Evolutionary conservation across 2,113 vertebrate genomes (phyloP).

Genomic region (Equus przewalskii): DNA sequence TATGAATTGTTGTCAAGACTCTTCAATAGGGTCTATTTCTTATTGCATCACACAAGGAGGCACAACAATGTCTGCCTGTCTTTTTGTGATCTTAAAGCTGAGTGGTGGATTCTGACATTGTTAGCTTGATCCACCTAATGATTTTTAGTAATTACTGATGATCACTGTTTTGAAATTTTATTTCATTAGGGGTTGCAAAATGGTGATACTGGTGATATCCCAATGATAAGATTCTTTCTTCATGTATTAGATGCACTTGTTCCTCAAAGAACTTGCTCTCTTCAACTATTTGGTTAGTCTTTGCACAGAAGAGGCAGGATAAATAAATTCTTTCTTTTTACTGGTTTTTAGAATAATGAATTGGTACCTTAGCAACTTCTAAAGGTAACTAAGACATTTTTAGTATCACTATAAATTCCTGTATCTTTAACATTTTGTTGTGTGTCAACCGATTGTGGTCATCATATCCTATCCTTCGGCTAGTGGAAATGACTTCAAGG

Average conservation of each 20-base stretch:
- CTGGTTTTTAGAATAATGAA: constrained; percentile 19
- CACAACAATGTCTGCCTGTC: background rate
- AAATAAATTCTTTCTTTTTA: background rate
- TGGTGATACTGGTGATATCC: background rate
- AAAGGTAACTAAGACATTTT: constrained; percentile 50
- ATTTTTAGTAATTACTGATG: background rate
- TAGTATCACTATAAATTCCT: constrained; percentile 1
- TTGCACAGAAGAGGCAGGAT: constrained; percentile 10
- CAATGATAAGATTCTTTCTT: background rate
- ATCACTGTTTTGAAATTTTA: background rate
- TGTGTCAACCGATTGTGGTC: background rate
- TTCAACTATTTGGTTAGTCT: constrained; percentile 42
- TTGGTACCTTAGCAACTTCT: background rate
- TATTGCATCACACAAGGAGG: background rate
- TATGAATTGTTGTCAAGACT: background rate
- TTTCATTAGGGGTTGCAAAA: constrained; percentile 28
- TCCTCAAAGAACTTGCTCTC: constrained; percentile 23
- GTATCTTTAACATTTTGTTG: background rate
- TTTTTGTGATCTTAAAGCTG: background rate
- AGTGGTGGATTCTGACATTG: background rate
- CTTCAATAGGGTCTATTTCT: background rate
- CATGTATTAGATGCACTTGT: background rate
- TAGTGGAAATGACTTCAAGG: background rate
- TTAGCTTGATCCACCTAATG: background rate
- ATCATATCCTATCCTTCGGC: background rate